Base-by-base conservation (phyloP, 2,113 vertebrate genomes). In the Mesitornis unicolor region DNA sequence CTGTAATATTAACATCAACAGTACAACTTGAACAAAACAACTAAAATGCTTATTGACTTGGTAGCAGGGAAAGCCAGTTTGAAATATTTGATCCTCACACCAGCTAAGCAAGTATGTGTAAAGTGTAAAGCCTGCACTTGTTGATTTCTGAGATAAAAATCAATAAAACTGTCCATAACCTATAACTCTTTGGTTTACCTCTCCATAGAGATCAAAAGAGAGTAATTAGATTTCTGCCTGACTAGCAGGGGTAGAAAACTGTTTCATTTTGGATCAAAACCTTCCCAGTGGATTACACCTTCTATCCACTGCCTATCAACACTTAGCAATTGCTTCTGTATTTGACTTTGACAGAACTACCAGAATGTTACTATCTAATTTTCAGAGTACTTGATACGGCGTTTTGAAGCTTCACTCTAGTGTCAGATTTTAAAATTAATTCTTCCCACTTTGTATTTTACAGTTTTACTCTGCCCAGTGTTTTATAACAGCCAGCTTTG, bases 171-270 rank as follows among this genome's bases (percentile, higher is more conserved):
- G 96, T 93, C 97, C 88, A 97, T 98, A 98, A 97, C 96, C 96
- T 96, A 93, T 95, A 97, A 93, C 96, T 97, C 97, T 96, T 95
- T 96, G 94, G 87, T 96, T 97, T 97, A 95, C 96, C 94, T 97
- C 97, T 97, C 97, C 94, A 93, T 95, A 97, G 95, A 97, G 93
- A 98, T 98, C 96, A 98, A 95, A 98, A 96, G 92, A 95, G 92
- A 98, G 90, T 98, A 98, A 98, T 98, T 98, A 97, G 96, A 97
- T 98, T 98, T 98, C 97, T 98, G 98, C 97, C 97, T 98, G 96
- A 97, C 96, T 98, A 98, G 95, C 97, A 89, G 96, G 95, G 89
- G 93, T 87, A 97, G 93, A 96, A 98, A 98, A 98, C 93, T 95
- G 91, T 98, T 97, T 97, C 97, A 97, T 98, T 98, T 97, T 94